Evolutionary conservation across 2,797 vertebrate genomes (phyloP).

Genomic region (Anguilla marmorata): DNA sequence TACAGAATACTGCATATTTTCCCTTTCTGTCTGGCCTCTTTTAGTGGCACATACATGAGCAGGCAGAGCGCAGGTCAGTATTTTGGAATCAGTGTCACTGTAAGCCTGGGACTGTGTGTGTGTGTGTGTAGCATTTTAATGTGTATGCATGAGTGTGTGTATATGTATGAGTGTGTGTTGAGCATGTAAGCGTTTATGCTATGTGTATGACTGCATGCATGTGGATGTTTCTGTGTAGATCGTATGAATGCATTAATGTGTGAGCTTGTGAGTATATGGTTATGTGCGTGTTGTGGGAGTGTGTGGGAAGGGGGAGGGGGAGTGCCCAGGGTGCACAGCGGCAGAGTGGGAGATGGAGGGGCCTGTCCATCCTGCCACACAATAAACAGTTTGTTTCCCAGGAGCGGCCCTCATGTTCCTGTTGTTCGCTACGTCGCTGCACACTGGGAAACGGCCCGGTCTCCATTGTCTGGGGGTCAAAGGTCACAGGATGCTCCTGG

Average conservation of each 20-base stretch:
- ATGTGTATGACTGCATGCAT: background rate
- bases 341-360: constrained; percentile 61
- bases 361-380: constrained; percentile 75
- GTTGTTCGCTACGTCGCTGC: constrained; percentile 74
- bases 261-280: constrained; percentile 47
- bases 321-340: constrained; percentile 15
- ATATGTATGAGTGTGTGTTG: background rate
- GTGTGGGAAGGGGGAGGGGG: constrained; percentile 42
- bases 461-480: constrained; percentile 74
- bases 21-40: background rate
- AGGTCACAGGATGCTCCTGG: constrained; percentile 82
- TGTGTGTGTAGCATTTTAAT: background rate
- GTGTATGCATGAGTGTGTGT: constrained; percentile 14
- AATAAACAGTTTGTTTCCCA: constrained; percentile 86
- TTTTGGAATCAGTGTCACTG: background rate
- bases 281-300: constrained; percentile 41
- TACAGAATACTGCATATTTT: background rate
- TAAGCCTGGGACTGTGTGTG: background rate
- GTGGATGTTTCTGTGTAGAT: constrained; percentile 13
- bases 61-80: background rate
- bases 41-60: background rate
- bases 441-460: constrained; percentile 83
- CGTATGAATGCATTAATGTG: background rate
- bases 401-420: constrained; percentile 81
- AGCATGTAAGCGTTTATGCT: background rate